Evolutionary conservation across 2,113 vertebrate species (phyloP).

Genomic region (Cheilinus undulatus): DNA sequence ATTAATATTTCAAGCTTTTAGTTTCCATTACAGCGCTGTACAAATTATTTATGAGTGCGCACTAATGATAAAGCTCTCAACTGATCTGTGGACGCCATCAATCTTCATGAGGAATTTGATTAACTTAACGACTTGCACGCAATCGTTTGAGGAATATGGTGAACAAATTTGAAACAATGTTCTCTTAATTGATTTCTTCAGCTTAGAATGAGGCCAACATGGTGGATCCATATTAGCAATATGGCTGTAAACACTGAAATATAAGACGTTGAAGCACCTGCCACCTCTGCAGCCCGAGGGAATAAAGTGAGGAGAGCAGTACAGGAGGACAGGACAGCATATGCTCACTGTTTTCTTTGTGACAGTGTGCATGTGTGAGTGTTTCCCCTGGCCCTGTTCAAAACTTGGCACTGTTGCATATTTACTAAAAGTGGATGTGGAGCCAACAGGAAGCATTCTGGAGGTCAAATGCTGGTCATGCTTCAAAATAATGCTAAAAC

Average conservation of each 20-base stretch:
- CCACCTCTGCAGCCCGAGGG: conserved; percentile 3
- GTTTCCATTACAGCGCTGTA: conserved; percentile 37
- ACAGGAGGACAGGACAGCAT: background rate
- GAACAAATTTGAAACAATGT: conserved; percentile 27
- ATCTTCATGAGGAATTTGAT: conserved; percentile 36
- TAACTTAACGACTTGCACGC: conserved; percentile 21
- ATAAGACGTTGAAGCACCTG: conserved; percentile 16
- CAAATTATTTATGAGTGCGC: conserved; percentile 27
- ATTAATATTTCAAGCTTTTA: conserved; percentile 59
- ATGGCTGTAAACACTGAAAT: conserved; percentile 35
- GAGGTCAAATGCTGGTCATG: too few relatives aligned
- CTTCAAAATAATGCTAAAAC: too few relatives aligned
- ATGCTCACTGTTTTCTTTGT: background rate
- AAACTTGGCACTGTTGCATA: background rate
- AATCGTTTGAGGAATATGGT: conserved; percentile 32
- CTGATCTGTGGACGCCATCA: conserved; percentile 7
- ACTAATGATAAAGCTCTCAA: conserved; percentile 21
- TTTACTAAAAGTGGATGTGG: background rate
- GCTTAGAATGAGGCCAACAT: conserved; percentile 15
- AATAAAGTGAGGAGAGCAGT: background rate
- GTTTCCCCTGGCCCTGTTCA: background rate
- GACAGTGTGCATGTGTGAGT: background rate
- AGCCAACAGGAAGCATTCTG: background rate
- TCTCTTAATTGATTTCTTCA: conserved; percentile 55
- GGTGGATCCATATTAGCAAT: conserved; percentile 49